Percentiles rank a stretch among this genome's conserved stretches.
These are phyloP conservation scores for Arbacia lixula DNA, from an alignment of 53 echinoderm and acorn worm genomes.

Conservation along the genomic window DNA sequence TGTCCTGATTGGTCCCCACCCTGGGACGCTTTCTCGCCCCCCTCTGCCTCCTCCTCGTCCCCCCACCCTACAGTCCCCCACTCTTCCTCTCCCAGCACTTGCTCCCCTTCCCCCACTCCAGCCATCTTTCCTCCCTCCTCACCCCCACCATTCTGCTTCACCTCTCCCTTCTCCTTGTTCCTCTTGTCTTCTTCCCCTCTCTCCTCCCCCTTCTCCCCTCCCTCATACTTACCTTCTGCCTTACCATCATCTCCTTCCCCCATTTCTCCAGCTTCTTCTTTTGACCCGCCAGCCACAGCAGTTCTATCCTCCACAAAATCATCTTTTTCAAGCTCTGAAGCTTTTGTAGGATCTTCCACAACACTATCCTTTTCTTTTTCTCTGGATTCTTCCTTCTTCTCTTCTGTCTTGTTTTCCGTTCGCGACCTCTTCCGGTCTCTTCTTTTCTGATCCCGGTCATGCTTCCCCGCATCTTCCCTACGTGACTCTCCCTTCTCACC, in stretches of 20 bases:
- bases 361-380: slow-evolving; percentile 5
- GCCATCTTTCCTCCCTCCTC: background rate
- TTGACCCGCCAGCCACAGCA: background rate
- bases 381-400: background rate
- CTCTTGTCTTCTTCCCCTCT: background rate
- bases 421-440: slow-evolving; percentile 24
- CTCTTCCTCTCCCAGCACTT: slow-evolving; percentile 27
- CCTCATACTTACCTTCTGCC: slow-evolving; percentile 83
- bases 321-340: slow-evolving; percentile 2
- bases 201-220: slow-evolving; percentile 28
- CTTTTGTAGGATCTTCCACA: background rate
- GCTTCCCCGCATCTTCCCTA: slow-evolving; percentile 42
- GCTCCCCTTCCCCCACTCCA: background rate
- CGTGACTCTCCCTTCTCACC: slow-evolving; percentile 42
- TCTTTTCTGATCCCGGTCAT: slow-evolving; percentile 15
- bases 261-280: background rate
- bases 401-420: slow-evolving; percentile 22
- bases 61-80: slow-evolving; percentile 54
- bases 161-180: background rate
- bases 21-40: background rate
- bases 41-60: background rate
- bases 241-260: slow-evolving; percentile 49
- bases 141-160: background rate
- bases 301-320: slow-evolving; percentile 23
- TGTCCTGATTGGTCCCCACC: background rate